phyloP scores from a whole-genome alignment of 2,797 vertebrate species.

The Pseudomugil tenellus region DNA sequence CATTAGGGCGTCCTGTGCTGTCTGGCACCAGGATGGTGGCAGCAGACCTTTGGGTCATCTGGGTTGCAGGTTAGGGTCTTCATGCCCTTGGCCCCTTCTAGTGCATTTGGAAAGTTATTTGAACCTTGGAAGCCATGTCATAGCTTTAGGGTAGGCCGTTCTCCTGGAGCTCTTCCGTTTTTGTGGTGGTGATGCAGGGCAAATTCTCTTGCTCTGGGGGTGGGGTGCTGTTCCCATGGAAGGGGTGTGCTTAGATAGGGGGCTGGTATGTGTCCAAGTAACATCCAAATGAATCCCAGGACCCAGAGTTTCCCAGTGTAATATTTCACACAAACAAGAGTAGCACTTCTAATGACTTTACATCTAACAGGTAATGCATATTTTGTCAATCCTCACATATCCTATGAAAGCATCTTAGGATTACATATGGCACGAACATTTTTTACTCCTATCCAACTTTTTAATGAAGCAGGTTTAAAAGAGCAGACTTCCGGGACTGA shows the following conservation, averaged over 20 bases:
- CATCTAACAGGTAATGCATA: neutral
- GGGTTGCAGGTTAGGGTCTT: neutral
- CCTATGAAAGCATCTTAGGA: neutral
- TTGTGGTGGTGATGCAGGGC: slow-evolving; percentile 2
- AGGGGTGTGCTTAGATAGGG: slow-evolving; percentile 2
- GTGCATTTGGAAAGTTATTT: neutral
- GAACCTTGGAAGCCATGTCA: neutral
- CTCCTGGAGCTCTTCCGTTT: neutral
- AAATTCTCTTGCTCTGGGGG: neutral
- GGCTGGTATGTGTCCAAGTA: slow-evolving; percentile 1
- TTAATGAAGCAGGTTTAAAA: neutral
- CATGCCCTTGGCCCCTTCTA: slow-evolving; percentile 2
- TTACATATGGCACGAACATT: neutral
- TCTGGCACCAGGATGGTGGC: neutral
- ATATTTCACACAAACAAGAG: slow-evolving; percentile 1
- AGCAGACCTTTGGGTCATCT: neutral
- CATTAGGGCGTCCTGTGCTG: neutral
- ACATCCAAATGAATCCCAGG: slow-evolving; percentile 5
- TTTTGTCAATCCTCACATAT: neutral
- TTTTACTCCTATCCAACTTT: neutral
- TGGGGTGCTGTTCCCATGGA: slow-evolving; percentile 1
- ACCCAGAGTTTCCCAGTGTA: neutral
- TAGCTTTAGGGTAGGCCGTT: neutral
- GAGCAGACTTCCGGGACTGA: neutral
- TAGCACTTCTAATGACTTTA: neutral